Evolutionary conservation across 2,113 vertebrate species (phyloP).

Genomic region (Aspiorhynchus laticeps): DNA sequence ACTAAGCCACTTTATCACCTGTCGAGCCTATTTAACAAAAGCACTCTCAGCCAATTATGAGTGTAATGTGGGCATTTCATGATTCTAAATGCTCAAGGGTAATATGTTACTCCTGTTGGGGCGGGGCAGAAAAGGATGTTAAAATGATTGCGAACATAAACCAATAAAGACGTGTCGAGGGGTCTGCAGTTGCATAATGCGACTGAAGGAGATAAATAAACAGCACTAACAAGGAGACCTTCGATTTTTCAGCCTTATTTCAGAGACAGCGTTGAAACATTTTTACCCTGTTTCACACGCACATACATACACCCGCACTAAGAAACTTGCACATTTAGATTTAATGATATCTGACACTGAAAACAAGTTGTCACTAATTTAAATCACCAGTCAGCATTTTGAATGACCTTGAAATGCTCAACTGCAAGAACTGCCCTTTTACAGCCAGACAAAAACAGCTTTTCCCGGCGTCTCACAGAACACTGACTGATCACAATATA

Average conservation of each 20-base stretch:
- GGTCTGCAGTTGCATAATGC: neutral
- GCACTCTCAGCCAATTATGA: neutral
- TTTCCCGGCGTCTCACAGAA: neutral
- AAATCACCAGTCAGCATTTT: conserved; percentile 65
- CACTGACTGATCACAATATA: conserved; percentile 29
- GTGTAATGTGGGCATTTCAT: neutral
- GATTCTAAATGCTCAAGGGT: neutral
- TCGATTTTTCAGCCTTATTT: neutral
- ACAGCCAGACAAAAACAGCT: neutral
- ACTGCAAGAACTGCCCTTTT: conserved; percentile 11
- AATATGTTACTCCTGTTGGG: neutral
- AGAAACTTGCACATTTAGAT: conserved; percentile 53
- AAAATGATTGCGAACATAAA: neutral
- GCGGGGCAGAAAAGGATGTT: neutral
- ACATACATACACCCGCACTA: conserved; percentile 17
- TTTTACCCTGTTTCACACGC: neutral
- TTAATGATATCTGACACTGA: conserved; percentile 60
- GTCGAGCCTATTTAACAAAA: neutral
- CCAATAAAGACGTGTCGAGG: neutral
- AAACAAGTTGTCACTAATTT: conserved; percentile 69
- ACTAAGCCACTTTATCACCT: conserved; percentile 3
- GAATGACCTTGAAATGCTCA: conserved; percentile 63
- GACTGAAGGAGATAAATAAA: neutral
- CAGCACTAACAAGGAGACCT: neutral
- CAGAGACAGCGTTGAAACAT: neutral